These are phyloP conservation scores for Pelodytes ibericus DNA, from an alignment of 2,797 vertebrate genomes.

Conservation along the genomic window DNA sequence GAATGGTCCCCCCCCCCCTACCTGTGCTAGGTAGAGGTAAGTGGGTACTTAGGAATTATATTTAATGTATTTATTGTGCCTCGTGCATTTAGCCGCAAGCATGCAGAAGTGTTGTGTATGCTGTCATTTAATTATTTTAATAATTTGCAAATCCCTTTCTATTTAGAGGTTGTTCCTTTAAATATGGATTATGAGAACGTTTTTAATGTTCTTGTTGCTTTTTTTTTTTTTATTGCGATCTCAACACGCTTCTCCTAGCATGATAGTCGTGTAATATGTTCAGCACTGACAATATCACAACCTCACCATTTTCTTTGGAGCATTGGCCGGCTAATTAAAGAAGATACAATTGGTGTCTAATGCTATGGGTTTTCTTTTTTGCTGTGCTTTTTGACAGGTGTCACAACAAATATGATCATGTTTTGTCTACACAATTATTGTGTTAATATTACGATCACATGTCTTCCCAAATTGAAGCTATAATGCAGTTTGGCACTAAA, in stretches of 20 bases:
- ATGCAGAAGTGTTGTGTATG: too few relatives aligned
- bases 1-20: too few relatives aligned
- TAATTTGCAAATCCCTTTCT: too few relatives aligned
- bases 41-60: too few relatives aligned
- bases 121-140: too few relatives aligned
- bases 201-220: too few relatives aligned
- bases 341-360: constrained; percentile 26
- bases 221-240: neutral
- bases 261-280: constrained; percentile 27
- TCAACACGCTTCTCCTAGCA: constrained; percentile 19
- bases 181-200: too few relatives aligned
- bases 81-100: too few relatives aligned
- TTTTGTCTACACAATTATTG: constrained; percentile 15
- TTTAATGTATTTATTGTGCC: too few relatives aligned
- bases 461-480: neutral
- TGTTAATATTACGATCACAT: constrained; percentile 17
- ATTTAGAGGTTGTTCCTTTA: neutral
- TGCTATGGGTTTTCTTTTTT: constrained; percentile 10
- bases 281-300: constrained; percentile 13
- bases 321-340: constrained; percentile 30
- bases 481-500: neutral
- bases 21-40: too few relatives aligned
- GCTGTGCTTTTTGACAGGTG: constrained; percentile 51
- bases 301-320: neutral
- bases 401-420: constrained; percentile 32